These are phyloP conservation scores for Pantherophis vulpinus DNA, from an alignment of 2,797 vertebrate genomes.

Conservation along the genomic window DNA sequence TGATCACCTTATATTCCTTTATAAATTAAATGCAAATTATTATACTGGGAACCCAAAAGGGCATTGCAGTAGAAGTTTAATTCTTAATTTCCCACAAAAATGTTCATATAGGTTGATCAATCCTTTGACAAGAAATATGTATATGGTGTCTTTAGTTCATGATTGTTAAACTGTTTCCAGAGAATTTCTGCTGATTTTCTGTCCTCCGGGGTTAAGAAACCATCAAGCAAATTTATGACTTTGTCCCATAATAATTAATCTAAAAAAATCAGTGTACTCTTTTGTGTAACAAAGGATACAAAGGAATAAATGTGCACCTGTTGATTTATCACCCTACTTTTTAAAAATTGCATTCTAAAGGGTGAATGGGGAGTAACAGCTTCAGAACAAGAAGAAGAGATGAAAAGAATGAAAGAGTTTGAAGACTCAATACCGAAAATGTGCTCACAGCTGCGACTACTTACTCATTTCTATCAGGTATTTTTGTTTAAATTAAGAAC, in stretches of 20 bases:
- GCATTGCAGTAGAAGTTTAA: neutral
- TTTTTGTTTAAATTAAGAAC: neutral
- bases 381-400: constrained; percentile 87
- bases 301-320: neutral
- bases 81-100: neutral
- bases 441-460: constrained; percentile 90
- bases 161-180: neutral
- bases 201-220: neutral
- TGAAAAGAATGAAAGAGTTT: constrained; percentile 84
- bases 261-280: neutral
- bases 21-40: neutral
- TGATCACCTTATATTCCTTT: neutral
- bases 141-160: neutral
- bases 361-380: constrained; percentile 93
- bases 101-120: too few species aligned
- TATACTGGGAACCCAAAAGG: neutral
- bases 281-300: accelerated
- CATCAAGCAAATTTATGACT: neutral
- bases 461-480: constrained; percentile 98
- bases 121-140: neutral
- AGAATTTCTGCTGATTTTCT: neutral
- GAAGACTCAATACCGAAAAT: constrained; percentile 92
- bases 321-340: neutral
- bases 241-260: neutral
- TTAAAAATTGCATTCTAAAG: constrained; percentile 63